Evolutionary conservation across 2,113 vertebrate species (phyloP).

Genomic region (Austrofundulus limnaeus): DNA sequence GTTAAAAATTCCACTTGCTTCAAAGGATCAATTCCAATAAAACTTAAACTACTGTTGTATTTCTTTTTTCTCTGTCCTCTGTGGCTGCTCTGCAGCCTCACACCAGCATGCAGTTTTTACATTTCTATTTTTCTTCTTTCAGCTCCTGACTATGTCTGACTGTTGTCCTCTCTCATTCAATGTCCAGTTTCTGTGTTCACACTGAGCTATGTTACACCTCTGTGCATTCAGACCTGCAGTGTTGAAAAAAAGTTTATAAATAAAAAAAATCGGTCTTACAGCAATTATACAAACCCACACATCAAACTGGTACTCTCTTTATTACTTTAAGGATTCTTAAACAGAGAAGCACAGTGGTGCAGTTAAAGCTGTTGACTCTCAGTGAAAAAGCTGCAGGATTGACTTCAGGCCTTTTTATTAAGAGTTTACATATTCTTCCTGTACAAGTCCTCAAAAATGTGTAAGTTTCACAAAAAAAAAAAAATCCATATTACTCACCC

Average conservation of each 20-base stretch:
- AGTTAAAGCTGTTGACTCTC: no score
- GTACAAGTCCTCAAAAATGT: no score
- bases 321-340: neutral
- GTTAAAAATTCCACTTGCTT: constrained; percentile 51
- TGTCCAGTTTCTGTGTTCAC: constrained; percentile 17
- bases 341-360: no score
- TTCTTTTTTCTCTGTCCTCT: constrained; percentile 36
- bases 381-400: no score
- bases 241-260: no score
- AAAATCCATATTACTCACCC: no score
- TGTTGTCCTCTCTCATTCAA: constrained; percentile 15
- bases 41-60: constrained; percentile 64
- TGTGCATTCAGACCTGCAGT: neutral
- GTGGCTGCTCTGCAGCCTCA: constrained; percentile 30
- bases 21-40: constrained; percentile 72
- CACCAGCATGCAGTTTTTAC: constrained; percentile 32
- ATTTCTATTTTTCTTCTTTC: constrained; percentile 19
- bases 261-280: no score
- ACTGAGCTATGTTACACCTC: neutral
- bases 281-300: neutral
- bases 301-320: no score
- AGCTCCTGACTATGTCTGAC: neutral
- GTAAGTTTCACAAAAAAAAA: no score
- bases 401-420: no score
- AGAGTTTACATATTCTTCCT: no score